Base-by-base conservation (phyloP, 2,113 vertebrate genomes). In the Cochlearius cochlearius region DNA sequence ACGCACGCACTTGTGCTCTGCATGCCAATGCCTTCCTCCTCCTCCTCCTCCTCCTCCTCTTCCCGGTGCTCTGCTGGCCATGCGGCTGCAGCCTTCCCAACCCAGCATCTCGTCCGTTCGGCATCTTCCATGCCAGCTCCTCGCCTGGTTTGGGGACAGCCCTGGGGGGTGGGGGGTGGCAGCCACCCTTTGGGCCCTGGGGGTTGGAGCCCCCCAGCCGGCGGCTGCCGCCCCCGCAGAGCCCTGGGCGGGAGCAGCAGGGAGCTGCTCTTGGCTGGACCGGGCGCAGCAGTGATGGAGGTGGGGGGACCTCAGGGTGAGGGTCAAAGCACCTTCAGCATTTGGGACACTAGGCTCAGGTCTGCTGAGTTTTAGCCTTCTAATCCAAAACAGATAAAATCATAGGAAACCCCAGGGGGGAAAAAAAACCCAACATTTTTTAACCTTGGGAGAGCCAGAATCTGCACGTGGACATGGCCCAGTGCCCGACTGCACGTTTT, bases 1-100 rank as follows among this genome's bases (percentile, higher is more conserved):
- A 53, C 4, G 11, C 64, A 5, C 2, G 5, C 97, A 95, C 94
- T 97, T 97, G 97, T 95, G 96, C 97, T 77, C 59, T 1, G 85
- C 90, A 94, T 97, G 94, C 93, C 92, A 92, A 76, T 59, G 72
- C 76, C 92, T 83, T 89, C 81, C 62, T 86, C 75, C 63, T 81
- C 26, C 39, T 85, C 45, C 43, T 38, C 34, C 41, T 50, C 55
- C 30, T 62, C 76, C n/a, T 49, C 49, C 43, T 80, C 52, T 47
- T 76, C 50, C n/a, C 21, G 1, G 30, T 2, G 1, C 68, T 56
- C 69, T 47, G n/a, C n/a, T 1, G 5, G 60, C 56, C 80, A 32
- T 3, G 8, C 0, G 5, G 52, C 68, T 1, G 0, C 76, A 81
- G 53, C 67, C 77, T 58, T 53, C 64, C 30, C 2, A 5, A 3